Evolutionary conservation across 1,140 invertebrate genomes (phyloP).

Genomic region (Reticulitermes speratus): DNA sequence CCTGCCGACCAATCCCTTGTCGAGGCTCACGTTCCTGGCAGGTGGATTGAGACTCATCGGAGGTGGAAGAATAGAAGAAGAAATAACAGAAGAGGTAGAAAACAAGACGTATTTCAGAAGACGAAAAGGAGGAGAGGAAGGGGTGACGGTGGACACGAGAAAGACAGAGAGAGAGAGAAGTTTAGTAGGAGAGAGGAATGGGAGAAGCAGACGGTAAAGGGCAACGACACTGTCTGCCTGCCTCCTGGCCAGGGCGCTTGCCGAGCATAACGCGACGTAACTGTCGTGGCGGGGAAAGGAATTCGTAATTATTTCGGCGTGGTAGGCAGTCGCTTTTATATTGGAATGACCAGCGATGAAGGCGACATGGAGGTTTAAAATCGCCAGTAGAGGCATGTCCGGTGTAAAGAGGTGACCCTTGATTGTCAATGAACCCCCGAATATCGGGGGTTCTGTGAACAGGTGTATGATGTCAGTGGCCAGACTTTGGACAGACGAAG

Average conservation of each 20-base stretch:
- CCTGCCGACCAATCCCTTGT: conserved; percentile 8
- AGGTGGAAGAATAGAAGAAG: neutral
- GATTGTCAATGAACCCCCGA: neutral
- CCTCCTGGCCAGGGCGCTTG: neutral
- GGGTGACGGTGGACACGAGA: conserved; percentile 6
- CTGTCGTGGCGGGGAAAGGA: conserved; percentile 15
- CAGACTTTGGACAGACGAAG: conserved; percentile 2
- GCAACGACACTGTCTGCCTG: conserved; percentile 22
- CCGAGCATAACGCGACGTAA: neutral
- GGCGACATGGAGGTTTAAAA: neutral
- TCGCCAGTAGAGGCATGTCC: neutral
- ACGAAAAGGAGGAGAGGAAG: neutral
- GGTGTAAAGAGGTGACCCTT: neutral
- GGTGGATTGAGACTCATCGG: conserved; percentile 14
- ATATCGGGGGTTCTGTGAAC: neutral
- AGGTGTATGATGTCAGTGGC: neutral
- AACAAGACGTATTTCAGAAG: neutral
- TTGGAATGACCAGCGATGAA: neutral
- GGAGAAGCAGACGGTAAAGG: conserved; percentile 19
- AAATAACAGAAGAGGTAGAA: neutral
- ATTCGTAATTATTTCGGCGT: conserved; percentile 25
- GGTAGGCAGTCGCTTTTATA: conserved; percentile 20
- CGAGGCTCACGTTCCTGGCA: conserved; percentile 10
- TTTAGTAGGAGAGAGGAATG: neutral
- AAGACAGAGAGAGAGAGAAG: neutral